These are phyloP conservation scores for Nysson spinosus DNA, from an alignment of 2,888 invertebrate genomes.

Conservation along the genomic window DNA sequence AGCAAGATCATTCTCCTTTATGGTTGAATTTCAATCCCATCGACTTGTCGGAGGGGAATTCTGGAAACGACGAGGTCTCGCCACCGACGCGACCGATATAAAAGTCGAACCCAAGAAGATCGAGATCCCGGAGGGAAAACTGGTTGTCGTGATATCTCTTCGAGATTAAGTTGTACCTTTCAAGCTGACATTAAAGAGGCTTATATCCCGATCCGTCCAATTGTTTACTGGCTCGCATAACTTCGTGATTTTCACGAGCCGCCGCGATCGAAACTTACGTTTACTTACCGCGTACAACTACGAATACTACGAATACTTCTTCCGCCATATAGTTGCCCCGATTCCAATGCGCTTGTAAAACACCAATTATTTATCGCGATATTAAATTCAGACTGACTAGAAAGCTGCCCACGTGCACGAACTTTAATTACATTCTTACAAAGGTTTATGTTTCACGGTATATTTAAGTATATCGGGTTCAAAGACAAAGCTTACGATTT, in stretches of 20 bases:
- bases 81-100: constrained; percentile 35
- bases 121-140: constrained; percentile 25
- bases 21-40: constrained; percentile 56
- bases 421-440: constrained; percentile 12
- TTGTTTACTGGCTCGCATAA: constrained; percentile 51
- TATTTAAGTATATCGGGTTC: constrained; percentile 3
- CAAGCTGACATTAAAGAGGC: constrained; percentile 46
- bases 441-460: constrained; percentile 6
- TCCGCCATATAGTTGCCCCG: neutral
- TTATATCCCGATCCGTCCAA: constrained; percentile 40
- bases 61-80: constrained; percentile 45
- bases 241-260: constrained; percentile 46
- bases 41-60: constrained; percentile 34
- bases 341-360: constrained; percentile 4
- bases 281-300: constrained; percentile 21
- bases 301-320: constrained; percentile 1
- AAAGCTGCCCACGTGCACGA: neutral
- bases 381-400: neutral
- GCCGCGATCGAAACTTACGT: constrained; percentile 31
- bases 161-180: constrained; percentile 55
- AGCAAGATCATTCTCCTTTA: constrained; percentile 62
- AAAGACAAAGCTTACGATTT: too few relatives aligned
- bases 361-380: constrained; percentile 20
- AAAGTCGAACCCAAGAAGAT: constrained; percentile 32
- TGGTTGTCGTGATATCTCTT: constrained; percentile 35